These are phyloP conservation scores for Protonemura montana DNA, from an alignment of 2,888 invertebrate genomes.

Conservation along the genomic window DNA sequence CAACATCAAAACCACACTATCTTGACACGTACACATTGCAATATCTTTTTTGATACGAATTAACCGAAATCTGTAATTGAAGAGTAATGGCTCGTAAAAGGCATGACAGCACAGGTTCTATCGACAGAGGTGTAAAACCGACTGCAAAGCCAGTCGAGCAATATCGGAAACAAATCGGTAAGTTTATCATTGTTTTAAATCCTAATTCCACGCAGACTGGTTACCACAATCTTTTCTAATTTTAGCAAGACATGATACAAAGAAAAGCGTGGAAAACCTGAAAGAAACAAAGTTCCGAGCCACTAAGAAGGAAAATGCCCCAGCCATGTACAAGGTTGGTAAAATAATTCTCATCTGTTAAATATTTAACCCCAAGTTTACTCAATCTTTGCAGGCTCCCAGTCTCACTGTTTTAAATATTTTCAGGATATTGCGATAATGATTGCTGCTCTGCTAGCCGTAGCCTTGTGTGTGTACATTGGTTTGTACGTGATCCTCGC, in stretches of 20 bases:
- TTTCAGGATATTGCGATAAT: constrained; percentile 48
- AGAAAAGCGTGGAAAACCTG: constrained; percentile 50
- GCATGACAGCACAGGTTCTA: constrained; percentile 48
- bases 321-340: constrained; percentile 49
- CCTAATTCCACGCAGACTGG: too few species aligned
- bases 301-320: constrained; percentile 49
- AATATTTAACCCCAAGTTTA: not conserved
- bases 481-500: constrained; percentile 46
- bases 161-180: constrained; percentile 49
- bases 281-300: constrained; percentile 47
- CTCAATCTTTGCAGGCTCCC: not conserved
- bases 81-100: constrained; percentile 45
- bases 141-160: constrained; percentile 44
- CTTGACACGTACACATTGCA: not conserved
- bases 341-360: not conserved
- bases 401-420: not conserved
- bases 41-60: not conserved
- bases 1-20: not conserved
- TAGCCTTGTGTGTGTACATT: constrained; percentile 46
- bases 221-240: not conserved
- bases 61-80: not conserved
- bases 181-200: not conserved
- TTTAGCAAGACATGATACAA: constrained; percentile 49
- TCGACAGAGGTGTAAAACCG: constrained; percentile 32
- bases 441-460: constrained; percentile 44